Base-by-base conservation (phyloP, 1,140 invertebrate species). In the Helicorthomorpha holstii region DNA sequence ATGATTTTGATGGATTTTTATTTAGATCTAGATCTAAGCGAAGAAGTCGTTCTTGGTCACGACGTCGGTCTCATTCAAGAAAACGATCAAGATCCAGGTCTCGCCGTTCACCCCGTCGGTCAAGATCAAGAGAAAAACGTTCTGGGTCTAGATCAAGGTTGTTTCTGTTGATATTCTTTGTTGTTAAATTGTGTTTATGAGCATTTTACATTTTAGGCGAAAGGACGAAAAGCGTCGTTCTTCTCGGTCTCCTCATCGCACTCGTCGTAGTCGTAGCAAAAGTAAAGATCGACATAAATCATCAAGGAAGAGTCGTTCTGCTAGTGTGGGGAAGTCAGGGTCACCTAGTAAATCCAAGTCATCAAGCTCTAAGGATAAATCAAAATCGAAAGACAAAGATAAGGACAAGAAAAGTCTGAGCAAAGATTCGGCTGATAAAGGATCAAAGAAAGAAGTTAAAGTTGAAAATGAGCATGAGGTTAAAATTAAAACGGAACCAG, bases 61-160 rank as follows among this genome's bases (percentile, higher is more conserved):
- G 58, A n/a, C 57, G 54, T 23, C 50, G 54, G 1, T 59, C 59
- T 14, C 27, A 51, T 7, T 54, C 54, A 0, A 46, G 56, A 3
- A 57, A 56, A 25, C 67, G 81, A 48, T 82, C 80, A 0, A 70
- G 58, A 44, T 55, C 53, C 22, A n/a, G 51, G 27, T 72, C 73
- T 22, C 69, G 45, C 2, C 29, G 34, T 34, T 16, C 7, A 7
- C 16, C 29, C 16, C 29, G 16, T 34, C 7, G 29, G 7, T 49
- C 47, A 25, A 23, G 14, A 25, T 55, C 51, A 42, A 21, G 45
- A 41, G 23, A 41, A 26, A 58, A 38, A 23, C 53, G 52, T 21
- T 52, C 54, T 1, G 27, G 21, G 2, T 53, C 34, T 12, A 55
- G 45, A 3, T 34, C 29, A 7, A 7, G 7, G 29, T 34, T 7